Evolutionary conservation across 2,888 invertebrate species (phyloP).

Genomic region (Toxonevra muliebris): DNA sequence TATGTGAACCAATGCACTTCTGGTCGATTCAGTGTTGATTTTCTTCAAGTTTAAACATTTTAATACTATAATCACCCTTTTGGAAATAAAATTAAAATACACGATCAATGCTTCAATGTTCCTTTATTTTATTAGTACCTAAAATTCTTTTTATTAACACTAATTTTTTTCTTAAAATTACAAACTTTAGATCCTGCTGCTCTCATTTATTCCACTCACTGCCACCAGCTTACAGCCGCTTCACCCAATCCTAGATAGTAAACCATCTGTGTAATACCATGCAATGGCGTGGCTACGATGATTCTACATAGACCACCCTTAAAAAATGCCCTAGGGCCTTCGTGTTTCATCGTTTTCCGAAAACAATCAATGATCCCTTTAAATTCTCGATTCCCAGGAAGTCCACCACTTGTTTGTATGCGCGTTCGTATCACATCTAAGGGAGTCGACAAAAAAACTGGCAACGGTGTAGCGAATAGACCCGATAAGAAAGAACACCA

Average conservation of each 20-base stretch:
- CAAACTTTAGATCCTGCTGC: no score
- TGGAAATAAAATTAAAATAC: no score
- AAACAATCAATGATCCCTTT: constrained; percentile 83
- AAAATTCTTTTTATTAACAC: no score
- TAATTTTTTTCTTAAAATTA: no score
- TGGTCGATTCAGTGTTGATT: no score
- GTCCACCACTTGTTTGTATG: constrained; percentile 88
- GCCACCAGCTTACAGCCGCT: no score
- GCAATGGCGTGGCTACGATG: constrained; percentile 96
- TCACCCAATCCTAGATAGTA: constrained; percentile 97
- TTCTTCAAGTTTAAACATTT: no score
- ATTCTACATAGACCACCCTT: constrained; percentile 96
- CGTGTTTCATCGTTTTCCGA: constrained; percentile 82
- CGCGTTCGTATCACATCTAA: constrained; percentile 98
- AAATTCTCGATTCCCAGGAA: constrained; percentile 83
- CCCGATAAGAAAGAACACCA: constrained; percentile 96
- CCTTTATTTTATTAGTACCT: no score
- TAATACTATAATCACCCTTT: no score
- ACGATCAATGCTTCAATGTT: no score
- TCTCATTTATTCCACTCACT: no score
- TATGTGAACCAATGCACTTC: no score
- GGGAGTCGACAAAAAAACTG: constrained; percentile 91
- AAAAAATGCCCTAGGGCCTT: constrained; percentile 92
- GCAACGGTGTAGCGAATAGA: constrained; percentile 84
- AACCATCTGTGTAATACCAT: constrained; percentile 97